A percentile compares a stretch with the other conserved stretches of the same genome.
Conservation (phyloP, 2,797 vertebrate species). For the Synaphobranchus kaupii region DNA sequence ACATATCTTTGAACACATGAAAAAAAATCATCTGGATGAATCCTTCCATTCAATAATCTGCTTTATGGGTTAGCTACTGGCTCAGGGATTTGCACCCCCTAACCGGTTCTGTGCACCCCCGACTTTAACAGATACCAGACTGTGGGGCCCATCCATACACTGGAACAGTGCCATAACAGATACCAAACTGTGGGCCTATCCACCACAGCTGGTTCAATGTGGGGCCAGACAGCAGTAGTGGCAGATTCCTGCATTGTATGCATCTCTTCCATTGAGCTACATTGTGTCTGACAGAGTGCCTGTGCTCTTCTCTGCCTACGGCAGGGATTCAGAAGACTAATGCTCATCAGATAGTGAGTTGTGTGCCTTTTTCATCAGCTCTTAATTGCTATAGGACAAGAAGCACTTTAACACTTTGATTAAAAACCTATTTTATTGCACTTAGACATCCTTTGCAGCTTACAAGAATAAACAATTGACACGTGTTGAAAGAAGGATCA, state of each 20-base stretch:
- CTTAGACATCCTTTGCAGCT: background rate
- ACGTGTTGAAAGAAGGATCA: background rate
- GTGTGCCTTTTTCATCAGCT: background rate
- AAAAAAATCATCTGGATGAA: background rate
- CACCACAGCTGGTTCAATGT: background rate
- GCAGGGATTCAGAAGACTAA: background rate
- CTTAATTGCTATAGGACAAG: background rate
- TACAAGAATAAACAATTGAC: background rate
- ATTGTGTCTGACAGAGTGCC: background rate
- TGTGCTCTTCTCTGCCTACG: background rate
- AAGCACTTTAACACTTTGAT: background rate
- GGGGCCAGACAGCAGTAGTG: background rate
- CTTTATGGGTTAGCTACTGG: background rate
- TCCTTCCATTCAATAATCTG: background rate
- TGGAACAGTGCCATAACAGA: background rate
- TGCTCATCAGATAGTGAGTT: conserved; percentile 14
- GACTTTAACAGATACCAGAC: no score
- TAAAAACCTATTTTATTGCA: background rate
- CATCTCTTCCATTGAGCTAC: background rate
- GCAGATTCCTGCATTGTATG: background rate
- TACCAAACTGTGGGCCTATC: background rate
- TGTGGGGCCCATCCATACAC: no score
- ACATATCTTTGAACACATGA: background rate
- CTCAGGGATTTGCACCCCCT: no score
- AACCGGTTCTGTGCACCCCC: no score